phyloP scores from a whole-genome alignment of 2,113 vertebrate genomes.

The Protobothrops flavoviridis region DNA sequence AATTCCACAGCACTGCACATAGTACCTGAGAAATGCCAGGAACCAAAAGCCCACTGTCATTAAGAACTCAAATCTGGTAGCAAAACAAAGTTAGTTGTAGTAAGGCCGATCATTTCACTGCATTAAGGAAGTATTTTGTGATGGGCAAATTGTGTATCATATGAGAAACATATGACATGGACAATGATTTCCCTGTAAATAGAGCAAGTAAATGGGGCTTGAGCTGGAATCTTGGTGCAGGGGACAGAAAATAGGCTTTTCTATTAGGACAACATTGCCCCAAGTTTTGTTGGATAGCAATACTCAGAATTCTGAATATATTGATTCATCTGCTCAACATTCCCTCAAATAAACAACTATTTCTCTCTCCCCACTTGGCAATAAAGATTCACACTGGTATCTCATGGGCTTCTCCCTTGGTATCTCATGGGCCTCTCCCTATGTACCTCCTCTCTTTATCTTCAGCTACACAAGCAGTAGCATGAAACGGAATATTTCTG shows the following conservation, averaged over 20 bases:
- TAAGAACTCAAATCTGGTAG: neutral
- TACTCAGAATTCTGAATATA: neutral
- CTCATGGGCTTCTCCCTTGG: neutral
- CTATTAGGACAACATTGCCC: neutral
- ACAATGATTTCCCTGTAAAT: neutral
- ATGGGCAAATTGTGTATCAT: neutral
- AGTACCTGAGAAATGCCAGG: slow-evolving; percentile 71
- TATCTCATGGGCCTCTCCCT: neutral
- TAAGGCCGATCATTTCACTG: neutral
- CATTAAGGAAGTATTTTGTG: neutral
- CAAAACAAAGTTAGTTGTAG: neutral
- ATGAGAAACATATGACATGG: neutral
- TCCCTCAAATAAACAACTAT: neutral
- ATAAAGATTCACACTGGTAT: neutral
- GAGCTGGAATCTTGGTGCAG: neutral
- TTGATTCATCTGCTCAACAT: neutral
- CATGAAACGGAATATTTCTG: neutral
- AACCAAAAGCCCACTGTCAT: neutral
- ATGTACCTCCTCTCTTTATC: neutral
- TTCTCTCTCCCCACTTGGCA: neutral
- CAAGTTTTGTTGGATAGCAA: neutral
- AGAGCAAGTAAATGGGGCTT: neutral
- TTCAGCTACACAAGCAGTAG: neutral
- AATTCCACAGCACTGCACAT: slow-evolving; percentile 82
- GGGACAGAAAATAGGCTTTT: neutral